phyloP scores from a whole-genome alignment of 2,888 invertebrate genomes.

The Rhodophaea formosa region DNA sequence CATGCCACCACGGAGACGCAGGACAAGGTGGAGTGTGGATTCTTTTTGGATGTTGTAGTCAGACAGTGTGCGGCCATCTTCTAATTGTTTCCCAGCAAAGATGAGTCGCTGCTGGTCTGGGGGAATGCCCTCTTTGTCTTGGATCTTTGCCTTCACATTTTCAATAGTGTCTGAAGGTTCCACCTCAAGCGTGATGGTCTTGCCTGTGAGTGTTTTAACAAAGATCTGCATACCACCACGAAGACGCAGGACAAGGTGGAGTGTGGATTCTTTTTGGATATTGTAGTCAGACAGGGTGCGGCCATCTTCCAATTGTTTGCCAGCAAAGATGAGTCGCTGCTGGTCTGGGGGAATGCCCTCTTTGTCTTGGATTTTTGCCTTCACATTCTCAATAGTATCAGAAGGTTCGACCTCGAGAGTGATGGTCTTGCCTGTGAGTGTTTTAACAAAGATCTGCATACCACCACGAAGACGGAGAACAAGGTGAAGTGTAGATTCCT shows the following conservation, averaged over 20 bases:
- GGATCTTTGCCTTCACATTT: slow-evolving; percentile 66
- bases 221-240: slow-evolving; percentile 68
- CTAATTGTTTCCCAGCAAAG: slow-evolving; percentile 64
- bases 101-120: slow-evolving; percentile 65
- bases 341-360: slow-evolving; percentile 66
- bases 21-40: slow-evolving; percentile 58
- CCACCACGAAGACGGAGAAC: slow-evolving; percentile 42
- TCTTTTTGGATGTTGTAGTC: slow-evolving; percentile 69
- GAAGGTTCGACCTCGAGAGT: slow-evolving; percentile 61
- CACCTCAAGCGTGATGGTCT: slow-evolving; percentile 63
- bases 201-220: slow-evolving; percentile 62
- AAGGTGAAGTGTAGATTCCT: slow-evolving; percentile 40
- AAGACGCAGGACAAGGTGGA: slow-evolving; percentile 57
- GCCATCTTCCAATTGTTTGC: slow-evolving; percentile 61
- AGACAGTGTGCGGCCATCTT: slow-evolving; percentile 63
- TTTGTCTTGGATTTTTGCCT: slow-evolving; percentile 64
- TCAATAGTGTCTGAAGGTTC: slow-evolving; percentile 64
- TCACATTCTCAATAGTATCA: slow-evolving; percentile 63
- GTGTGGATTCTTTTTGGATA: slow-evolving; percentile 63
- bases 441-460: slow-evolving; percentile 60
- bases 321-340: slow-evolving; percentile 61
- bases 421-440: slow-evolving; percentile 53
- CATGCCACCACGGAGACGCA: slow-evolving; percentile 64
- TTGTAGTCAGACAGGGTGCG: slow-evolving; percentile 62
- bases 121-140: slow-evolving; percentile 66